A percentile compares a stretch with the other conserved stretches of the same genome.
These are phyloP conservation scores for Harpagifer antarcticus DNA, from an alignment of 2,797 vertebrate genomes.

Conservation along the genomic window DNA sequence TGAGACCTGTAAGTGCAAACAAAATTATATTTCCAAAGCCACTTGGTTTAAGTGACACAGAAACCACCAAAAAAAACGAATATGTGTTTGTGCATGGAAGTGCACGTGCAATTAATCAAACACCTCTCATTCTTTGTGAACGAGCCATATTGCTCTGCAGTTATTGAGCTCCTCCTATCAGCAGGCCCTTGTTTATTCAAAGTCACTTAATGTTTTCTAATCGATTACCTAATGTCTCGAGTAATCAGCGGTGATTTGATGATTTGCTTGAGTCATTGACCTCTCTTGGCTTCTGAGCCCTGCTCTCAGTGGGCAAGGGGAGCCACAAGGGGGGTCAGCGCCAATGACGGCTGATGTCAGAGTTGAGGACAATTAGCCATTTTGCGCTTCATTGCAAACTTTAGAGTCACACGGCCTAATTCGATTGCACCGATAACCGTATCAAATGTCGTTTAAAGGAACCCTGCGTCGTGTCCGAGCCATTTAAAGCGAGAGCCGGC, in stretches of 20 bases:
- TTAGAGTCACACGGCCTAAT: constrained; percentile 74
- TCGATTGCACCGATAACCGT: constrained; percentile 69
- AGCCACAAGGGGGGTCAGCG: constrained; percentile 67
- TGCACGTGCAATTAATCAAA: constrained; percentile 27
- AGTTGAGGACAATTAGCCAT: constrained; percentile 85
- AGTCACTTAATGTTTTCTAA: constrained; percentile 84
- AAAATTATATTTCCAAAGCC: neutral
- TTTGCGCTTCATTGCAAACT: constrained; percentile 84
- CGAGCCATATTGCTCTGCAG: constrained; percentile 29
- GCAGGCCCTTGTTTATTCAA: constrained; percentile 75
- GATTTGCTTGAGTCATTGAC: constrained; percentile 83
- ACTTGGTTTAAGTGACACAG: too few relatives aligned
- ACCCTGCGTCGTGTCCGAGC: constrained; percentile 46
- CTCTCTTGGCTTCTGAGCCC: constrained; percentile 77
- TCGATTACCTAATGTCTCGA: constrained; percentile 84
- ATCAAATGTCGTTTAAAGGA: constrained; percentile 67
- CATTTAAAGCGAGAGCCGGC: constrained; percentile 43
- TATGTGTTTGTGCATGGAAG: neutral
- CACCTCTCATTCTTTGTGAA: constrained; percentile 42
- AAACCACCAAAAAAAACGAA: too few relatives aligned
- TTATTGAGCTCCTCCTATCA: constrained; percentile 43
- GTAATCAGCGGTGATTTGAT: constrained; percentile 82
- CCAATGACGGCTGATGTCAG: constrained; percentile 80
- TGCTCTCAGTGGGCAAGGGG: constrained; percentile 56
- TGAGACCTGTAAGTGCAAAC: constrained; percentile 19